Percentiles rank a stretch among this genome's conserved stretches.
Conservation (phyloP, 2,888 invertebrate genomes). For the Eristalinus sepulchralis region DNA sequence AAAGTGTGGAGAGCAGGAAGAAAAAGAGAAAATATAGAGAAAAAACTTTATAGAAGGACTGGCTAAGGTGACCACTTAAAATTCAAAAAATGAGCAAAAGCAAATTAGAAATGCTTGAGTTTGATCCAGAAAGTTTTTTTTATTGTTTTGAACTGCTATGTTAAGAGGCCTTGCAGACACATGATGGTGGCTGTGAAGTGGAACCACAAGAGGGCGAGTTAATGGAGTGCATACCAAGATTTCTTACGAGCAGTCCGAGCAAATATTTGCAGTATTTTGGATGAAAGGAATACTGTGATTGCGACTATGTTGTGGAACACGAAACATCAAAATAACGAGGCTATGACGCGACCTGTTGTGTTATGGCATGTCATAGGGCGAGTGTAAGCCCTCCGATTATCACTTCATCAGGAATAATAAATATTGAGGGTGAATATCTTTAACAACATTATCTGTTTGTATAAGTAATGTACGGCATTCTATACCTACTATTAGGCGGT, state of each 20-base stretch:
- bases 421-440: constrained; percentile 7
- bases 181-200: neutral
- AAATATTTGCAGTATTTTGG: constrained; percentile 35
- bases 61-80: constrained; percentile 46
- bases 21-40: neutral
- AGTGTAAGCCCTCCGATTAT: constrained; percentile 35
- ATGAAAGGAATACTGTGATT: constrained; percentile 19
- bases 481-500: neutral
- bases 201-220: constrained; percentile 1
- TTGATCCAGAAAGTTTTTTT: constrained; percentile 51
- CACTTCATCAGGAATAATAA: constrained; percentile 30
- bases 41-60: neutral
- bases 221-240: constrained; percentile 26
- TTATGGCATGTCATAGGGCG: neutral
- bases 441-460: constrained; percentile 17
- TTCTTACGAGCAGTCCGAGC: constrained; percentile 4
- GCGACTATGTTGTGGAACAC: constrained; percentile 1
- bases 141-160: constrained; percentile 38
- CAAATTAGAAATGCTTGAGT: constrained; percentile 45
- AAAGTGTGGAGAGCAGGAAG: neutral
- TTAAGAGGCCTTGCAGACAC: constrained; percentile 42
- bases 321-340: neutral
- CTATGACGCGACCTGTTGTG: neutral
- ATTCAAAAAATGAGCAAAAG: constrained; percentile 32
- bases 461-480: constrained; percentile 17